A percentile compares a stretch with the other conserved stretches of the same genome.
Conservation (phyloP, 53 echinoderm and acorn worm genomes). For the Echinometra lucunter region DNA sequence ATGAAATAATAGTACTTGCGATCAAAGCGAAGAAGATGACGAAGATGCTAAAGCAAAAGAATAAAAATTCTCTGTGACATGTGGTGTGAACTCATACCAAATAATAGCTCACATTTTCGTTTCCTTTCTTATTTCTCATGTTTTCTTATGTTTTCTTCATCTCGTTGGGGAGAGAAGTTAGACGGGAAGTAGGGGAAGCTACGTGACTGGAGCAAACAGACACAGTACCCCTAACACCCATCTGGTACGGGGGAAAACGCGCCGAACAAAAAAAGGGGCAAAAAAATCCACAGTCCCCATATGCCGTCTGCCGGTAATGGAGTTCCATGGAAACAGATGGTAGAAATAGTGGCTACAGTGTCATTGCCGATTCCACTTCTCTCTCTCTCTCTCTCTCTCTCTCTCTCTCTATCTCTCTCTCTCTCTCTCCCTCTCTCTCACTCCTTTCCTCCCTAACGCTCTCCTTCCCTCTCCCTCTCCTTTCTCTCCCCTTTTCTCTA, state of each 20-base stretch:
- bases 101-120: slow-evolving; percentile 12
- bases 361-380: slow-evolving; percentile 52
- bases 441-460: neutral
- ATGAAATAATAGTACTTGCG: slow-evolving; percentile 35
- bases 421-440: neutral
- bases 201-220: slow-evolving; percentile 68
- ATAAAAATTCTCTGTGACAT: neutral
- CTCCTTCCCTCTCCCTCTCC: neutral
- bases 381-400: slow-evolving; percentile 8
- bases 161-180: neutral
- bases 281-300: slow-evolving; percentile 66
- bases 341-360: slow-evolving; percentile 70
- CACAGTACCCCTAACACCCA: slow-evolving; percentile 44
- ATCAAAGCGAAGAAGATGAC: neutral
- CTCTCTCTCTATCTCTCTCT: slow-evolving; percentile 24
- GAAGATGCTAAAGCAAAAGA: neutral
- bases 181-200: slow-evolving; percentile 38
- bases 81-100: slow-evolving; percentile 27
- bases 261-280: slow-evolving; percentile 47
- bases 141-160: neutral
- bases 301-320: slow-evolving; percentile 69
- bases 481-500: neutral
- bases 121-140: too few relatives aligned
- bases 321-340: slow-evolving; percentile 67
- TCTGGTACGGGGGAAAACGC: slow-evolving; percentile 58